Evolutionary conservation across 1,140 invertebrate genomes (phyloP).

Genomic region (Ooceraea biroi): DNA sequence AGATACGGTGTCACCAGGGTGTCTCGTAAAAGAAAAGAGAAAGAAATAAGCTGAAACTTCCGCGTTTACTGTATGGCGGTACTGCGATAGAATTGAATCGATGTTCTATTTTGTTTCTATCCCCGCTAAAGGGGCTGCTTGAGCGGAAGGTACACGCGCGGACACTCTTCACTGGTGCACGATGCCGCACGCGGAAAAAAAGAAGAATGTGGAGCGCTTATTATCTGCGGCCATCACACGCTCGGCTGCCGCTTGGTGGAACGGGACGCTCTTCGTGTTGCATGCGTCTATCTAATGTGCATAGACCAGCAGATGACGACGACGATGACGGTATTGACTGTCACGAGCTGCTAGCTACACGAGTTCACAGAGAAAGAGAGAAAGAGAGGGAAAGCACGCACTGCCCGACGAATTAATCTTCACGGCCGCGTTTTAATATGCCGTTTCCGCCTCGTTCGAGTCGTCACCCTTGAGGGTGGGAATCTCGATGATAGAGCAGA

Average conservation of each 20-base stretch:
- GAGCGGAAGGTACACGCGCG: constrained; percentile 54
- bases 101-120: constrained; percentile 38
- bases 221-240: constrained; percentile 59
- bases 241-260: constrained; percentile 54
- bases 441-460: constrained; percentile 38
- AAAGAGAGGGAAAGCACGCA: neutral
- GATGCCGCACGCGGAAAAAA: constrained; percentile 56
- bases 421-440: constrained; percentile 29
- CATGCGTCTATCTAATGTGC: constrained; percentile 42
- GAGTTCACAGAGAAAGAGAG: neutral
- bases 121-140: constrained; percentile 47
- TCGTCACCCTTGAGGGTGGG: no score
- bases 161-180: constrained; percentile 29
- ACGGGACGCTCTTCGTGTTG: constrained; percentile 51
- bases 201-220: constrained; percentile 56
- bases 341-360: no score
- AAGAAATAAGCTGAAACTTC: constrained; percentile 24
- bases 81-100: constrained; percentile 26
- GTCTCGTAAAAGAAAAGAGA: no score
- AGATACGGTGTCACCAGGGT: neutral
- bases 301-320: constrained; percentile 29
- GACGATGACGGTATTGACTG: neutral
- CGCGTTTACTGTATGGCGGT: neutral
- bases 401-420: constrained; percentile 44
- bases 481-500: constrained; percentile 28